These are phyloP conservation scores for Peromyscus californicus DNA, from an alignment of 2,113 vertebrate genomes.

Conservation along the genomic window DNA sequence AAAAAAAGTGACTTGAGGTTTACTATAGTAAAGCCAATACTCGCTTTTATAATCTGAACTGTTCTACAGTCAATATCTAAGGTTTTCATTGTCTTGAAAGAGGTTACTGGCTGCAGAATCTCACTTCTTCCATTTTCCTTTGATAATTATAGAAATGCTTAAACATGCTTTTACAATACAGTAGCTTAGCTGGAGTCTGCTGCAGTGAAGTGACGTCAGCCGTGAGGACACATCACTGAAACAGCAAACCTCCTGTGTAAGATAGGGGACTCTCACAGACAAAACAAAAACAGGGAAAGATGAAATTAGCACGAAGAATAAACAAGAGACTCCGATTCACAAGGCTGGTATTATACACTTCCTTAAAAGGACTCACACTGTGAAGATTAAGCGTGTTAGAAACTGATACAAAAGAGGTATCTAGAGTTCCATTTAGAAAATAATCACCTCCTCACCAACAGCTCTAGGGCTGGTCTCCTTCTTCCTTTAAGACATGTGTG, in stretches of 20 bases:
- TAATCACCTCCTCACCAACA: background rate
- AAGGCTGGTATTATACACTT: background rate
- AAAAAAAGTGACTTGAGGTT: background rate
- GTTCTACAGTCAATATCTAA: background rate
- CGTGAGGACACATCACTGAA: conserved; percentile 61
- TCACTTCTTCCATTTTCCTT: conserved; percentile 34
- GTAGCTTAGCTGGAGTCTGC: background rate
- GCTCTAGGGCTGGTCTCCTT: background rate
- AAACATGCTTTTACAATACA: background rate
- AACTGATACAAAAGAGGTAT: background rate
- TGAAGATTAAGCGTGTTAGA: conserved; percentile 4
- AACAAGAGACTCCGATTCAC: background rate
- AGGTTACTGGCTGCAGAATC: background rate
- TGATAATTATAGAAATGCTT: background rate
- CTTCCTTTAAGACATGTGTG: conserved; percentile 4
- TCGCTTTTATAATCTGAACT: conserved; percentile 6
- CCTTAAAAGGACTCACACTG: conserved; percentile 17
- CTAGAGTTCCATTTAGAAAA: background rate
- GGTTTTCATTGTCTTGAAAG: background rate
- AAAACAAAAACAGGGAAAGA: background rate
- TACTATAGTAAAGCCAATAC: conserved; percentile 9
- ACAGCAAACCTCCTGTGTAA: conserved; percentile 55
- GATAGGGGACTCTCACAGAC: background rate
- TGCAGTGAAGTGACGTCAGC: conserved; percentile 48
- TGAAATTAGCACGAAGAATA: conserved; percentile 36